Conservation (phyloP, 2,113 vertebrate genomes). For the Myanophis thanlyinensis region DNA sequence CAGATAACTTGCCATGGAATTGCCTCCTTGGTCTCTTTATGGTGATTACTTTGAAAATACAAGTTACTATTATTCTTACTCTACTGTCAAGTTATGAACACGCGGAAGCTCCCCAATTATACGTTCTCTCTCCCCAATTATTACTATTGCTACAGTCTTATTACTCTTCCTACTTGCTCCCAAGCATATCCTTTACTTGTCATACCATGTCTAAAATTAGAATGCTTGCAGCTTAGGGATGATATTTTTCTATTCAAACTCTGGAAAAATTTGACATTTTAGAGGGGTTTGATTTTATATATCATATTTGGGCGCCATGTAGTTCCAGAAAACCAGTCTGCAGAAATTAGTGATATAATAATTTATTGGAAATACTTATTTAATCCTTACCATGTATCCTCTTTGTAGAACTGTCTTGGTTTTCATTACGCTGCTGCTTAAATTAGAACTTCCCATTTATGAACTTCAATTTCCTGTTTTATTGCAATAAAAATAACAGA, state of each 20-base stretch:
- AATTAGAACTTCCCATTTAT: conserved; percentile 9
- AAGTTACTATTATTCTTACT: neutral
- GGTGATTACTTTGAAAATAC: neutral
- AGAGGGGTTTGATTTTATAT: neutral
- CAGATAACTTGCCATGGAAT: neutral
- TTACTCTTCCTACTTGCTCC: conserved; percentile 22
- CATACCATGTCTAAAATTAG: neutral
- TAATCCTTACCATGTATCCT: neutral
- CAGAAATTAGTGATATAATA: neutral
- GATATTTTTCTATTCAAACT: neutral
- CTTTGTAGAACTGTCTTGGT: conserved; percentile 6
- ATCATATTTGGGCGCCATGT: neutral
- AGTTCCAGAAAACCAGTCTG: neutral
- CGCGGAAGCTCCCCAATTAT: conserved; percentile 14
- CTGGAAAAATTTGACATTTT: neutral
- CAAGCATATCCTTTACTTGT: neutral
- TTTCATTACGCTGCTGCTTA: conserved; percentile 3
- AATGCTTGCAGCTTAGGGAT: neutral
- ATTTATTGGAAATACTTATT: neutral
- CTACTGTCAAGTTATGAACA: conserved; percentile 18
- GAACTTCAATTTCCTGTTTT: neutral
- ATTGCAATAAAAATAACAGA: neutral
- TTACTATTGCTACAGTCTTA: conserved; percentile 19
- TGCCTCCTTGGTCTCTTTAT: neutral
- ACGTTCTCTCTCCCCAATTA: conserved; percentile 6